Evolutionary conservation across 1,140 invertebrate species (phyloP).

Genomic region (Chelonus insularis): DNA sequence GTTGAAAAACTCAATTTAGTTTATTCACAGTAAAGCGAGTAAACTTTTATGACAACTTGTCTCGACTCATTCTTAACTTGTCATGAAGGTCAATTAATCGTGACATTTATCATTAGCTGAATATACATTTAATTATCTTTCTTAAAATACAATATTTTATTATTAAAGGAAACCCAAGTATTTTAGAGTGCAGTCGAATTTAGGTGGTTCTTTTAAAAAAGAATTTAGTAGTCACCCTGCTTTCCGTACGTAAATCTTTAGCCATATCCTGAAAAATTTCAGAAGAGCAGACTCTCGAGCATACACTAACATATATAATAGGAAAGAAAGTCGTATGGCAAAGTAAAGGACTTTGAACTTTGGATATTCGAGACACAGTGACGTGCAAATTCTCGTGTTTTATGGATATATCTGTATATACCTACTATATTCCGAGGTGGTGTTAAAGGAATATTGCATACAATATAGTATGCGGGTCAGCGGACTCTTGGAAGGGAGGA

Average conservation of each 20-base stretch:
- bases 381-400: not conserved
- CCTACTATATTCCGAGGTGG: not conserved
- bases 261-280: not conserved
- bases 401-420: not conserved
- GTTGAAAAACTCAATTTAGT: no score
- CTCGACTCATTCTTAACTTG: not conserved
- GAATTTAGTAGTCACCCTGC: no score
- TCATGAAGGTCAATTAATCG: not conserved
- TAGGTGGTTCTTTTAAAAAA: no score
- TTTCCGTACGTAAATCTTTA: no score
- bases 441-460: constrained; percentile 17
- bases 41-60: not conserved
- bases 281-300: not conserved
- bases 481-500: not conserved
- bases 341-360: not conserved
- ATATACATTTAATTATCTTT: not conserved
- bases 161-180: not conserved
- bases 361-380: not conserved
- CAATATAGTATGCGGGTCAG: constrained; percentile 10
- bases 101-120: not conserved
- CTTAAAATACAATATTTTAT: not conserved
- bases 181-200: no score
- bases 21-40: not conserved
- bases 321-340: no score
- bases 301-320: not conserved